Conservation (phyloP, 2,888 invertebrate genomes). For the Xylocampa areola region DNA sequence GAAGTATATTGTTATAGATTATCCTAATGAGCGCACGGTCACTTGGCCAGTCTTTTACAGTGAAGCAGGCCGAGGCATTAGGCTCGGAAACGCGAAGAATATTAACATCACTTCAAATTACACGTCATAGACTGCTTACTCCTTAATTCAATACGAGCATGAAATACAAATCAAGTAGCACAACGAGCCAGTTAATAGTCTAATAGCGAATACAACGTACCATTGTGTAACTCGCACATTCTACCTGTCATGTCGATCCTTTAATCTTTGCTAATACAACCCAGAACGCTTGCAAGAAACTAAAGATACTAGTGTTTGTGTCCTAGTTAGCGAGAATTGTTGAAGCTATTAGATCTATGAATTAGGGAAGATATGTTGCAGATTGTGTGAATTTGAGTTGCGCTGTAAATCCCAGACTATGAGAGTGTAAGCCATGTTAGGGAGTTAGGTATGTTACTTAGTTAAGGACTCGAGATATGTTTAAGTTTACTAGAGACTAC, state of each 20-base stretch:
- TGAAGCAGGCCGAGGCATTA: constrained; percentile 11
- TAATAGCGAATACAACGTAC: constrained; percentile 19
- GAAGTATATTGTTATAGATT: neutral
- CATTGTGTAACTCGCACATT: constrained; percentile 42
- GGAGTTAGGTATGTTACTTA: no score
- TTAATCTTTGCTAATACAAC: constrained; percentile 49
- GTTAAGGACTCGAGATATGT: no score
- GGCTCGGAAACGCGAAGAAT: constrained; percentile 25
- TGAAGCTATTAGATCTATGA: constrained; percentile 28
- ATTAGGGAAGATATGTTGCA: constrained; percentile 1
- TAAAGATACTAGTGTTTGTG: constrained; percentile 17
- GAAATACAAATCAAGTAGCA: constrained; percentile 19
- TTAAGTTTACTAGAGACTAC: no score
- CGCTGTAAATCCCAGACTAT: no score
- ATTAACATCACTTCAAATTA: constrained; percentile 23
- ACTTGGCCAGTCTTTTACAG: constrained; percentile 8
- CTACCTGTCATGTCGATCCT: constrained; percentile 45
- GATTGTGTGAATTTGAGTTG: no score
- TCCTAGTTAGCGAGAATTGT: constrained; percentile 27
- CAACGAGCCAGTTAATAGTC: constrained; percentile 46
- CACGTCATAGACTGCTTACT: constrained; percentile 33
- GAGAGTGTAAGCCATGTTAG: no score
- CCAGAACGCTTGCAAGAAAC: constrained; percentile 36
- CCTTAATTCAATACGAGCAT: constrained; percentile 6
- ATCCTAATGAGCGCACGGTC: constrained; percentile 18